These are phyloP conservation scores for Halesus radiatus DNA, from an alignment of 1,140 invertebrate genomes.

Conservation along the genomic window DNA sequence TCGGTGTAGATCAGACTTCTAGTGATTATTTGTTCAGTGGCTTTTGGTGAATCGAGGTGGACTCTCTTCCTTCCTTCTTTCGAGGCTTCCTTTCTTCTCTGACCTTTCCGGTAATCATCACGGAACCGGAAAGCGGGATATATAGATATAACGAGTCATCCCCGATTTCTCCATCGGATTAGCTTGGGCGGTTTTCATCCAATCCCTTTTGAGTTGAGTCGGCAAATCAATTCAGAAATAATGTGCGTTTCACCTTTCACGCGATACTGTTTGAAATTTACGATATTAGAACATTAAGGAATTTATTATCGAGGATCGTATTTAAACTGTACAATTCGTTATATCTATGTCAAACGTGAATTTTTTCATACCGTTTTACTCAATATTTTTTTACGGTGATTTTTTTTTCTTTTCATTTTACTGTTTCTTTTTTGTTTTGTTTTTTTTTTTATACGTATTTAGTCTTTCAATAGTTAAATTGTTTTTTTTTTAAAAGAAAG, in stretches of 20 bases:
- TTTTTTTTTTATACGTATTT: too few species aligned
- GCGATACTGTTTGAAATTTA: neutral
- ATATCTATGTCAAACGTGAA: too few species aligned
- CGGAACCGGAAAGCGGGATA: neutral
- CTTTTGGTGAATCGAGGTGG: slow-evolving; percentile 1
- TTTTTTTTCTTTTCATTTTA: too few species aligned
- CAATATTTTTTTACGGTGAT: too few species aligned
- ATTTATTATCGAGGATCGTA: too few species aligned
- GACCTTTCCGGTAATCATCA: neutral
- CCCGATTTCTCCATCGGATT: slow-evolving; percentile 13
- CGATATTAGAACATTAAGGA: neutral
- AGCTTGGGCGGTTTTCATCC: neutral
- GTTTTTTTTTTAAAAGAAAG: too few species aligned
- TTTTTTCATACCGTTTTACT: too few species aligned
- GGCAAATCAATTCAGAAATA: too few species aligned
- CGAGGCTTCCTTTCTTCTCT: neutral
- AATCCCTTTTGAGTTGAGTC: neutral
- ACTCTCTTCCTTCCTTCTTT: neutral
- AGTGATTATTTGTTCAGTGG: neutral
- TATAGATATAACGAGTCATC: neutral
- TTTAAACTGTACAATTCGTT: too few species aligned
- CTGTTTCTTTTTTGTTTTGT: too few species aligned
- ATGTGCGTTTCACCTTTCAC: neutral
- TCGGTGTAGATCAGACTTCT: too few species aligned
- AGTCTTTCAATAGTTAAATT: too few species aligned